phyloP scores from a whole-genome alignment of 2,888 invertebrate species.

The Dynastes hyllus region DNA sequence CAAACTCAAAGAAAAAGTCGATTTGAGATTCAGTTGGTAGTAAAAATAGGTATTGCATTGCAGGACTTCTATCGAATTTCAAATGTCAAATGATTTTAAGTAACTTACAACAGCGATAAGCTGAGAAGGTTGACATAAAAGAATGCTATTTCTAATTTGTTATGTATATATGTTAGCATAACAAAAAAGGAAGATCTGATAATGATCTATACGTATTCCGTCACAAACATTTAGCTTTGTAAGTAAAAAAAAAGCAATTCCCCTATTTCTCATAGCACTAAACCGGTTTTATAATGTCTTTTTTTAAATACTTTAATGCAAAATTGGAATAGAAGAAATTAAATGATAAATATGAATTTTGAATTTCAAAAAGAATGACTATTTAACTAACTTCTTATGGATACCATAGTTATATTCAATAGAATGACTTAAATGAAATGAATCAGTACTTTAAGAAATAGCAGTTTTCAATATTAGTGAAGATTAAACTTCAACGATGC shows the following conservation, averaged over 20 bases:
- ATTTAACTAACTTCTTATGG: no score
- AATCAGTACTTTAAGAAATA: no score
- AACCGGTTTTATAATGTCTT: no score
- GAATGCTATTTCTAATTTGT: constrained; percentile 7
- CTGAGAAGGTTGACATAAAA: neutral
- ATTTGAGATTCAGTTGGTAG: constrained; percentile 19
- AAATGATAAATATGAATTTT: no score
- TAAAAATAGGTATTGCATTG: constrained; percentile 6
- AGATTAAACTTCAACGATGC: no score
- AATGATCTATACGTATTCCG: neutral
- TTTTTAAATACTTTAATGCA: no score
- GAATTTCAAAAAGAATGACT: no score
- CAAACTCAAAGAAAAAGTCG: neutral
- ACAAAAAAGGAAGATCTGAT: constrained; percentile 1
- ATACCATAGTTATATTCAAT: no score
- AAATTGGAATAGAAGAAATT: no score
- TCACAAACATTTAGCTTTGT: neutral
- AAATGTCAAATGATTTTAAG: neutral
- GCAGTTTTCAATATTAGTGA: no score
- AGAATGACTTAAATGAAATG: no score
- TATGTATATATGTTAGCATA: constrained; percentile 1
- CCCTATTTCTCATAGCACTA: no score
- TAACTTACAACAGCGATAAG: constrained; percentile 3
- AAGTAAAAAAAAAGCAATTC: neutral
- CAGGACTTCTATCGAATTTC: constrained; percentile 4